phyloP scores from a whole-genome alignment of 2,888 invertebrate species.

The Cataglyphis livida region DNA sequence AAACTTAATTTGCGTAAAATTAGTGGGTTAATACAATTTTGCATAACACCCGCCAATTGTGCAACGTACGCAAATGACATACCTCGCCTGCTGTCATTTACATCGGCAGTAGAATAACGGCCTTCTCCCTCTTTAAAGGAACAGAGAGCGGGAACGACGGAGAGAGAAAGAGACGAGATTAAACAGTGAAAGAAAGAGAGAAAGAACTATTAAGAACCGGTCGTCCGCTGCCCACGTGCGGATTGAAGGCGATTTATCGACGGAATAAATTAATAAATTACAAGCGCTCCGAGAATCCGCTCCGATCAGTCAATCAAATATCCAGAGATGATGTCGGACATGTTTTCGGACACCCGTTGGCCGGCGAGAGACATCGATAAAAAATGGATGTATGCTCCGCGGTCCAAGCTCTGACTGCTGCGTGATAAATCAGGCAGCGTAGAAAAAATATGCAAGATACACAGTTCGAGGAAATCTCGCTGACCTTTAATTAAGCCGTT shows the following conservation, averaged over 20 bases:
- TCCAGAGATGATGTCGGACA: conserved; percentile 22
- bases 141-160: background rate
- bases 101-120: conserved; percentile 58
- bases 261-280: conserved; percentile 78
- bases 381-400: conserved; percentile 21
- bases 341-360: conserved; percentile 41
- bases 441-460: conserved; percentile 1
- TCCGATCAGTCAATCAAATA: conserved; percentile 64
- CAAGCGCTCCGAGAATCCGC: conserved; percentile 49
- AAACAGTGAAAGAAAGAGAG: conserved; percentile 7
- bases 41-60: conserved; percentile 45
- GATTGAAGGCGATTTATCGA: conserved; percentile 75
- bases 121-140: conserved; percentile 31
- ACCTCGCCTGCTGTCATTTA: conserved; percentile 47
- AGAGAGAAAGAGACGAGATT: conserved; percentile 11
- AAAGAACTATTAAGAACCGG: conserved; percentile 53
- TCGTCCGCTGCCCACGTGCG: conserved; percentile 72
- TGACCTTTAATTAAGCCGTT: conserved; percentile 31
- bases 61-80: conserved; percentile 44
- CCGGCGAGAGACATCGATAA: conserved; percentile 14
- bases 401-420: background rate
- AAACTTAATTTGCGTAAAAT: conserved; percentile 35
- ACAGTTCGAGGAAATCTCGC: background rate
- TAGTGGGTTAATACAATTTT: conserved; percentile 23
- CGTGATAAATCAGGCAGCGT: conserved; percentile 26